Percentiles rank a stretch among this genome's conserved stretches.
phyloP scores from a whole-genome alignment of 1,140 invertebrate genomes.

The Rhyacophila brunnea region DNA sequence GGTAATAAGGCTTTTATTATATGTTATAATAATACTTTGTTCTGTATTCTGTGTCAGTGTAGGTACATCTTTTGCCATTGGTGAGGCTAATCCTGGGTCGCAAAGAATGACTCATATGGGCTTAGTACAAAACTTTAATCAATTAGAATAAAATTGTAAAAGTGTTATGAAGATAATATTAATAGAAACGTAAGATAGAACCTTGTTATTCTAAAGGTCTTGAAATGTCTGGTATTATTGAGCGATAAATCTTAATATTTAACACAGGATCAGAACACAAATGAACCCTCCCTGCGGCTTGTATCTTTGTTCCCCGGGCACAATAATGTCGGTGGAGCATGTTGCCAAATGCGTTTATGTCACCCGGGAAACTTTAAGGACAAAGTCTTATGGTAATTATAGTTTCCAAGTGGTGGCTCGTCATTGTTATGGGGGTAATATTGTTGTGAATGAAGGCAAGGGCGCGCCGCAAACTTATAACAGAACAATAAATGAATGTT shows the following conservation, averaged over 20 bases:
- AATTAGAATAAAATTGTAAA: too few relatives aligned
- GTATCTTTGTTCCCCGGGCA: conserved; percentile 6
- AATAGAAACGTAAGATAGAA: too few relatives aligned
- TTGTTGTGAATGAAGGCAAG: neutral
- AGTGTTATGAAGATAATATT: too few relatives aligned
- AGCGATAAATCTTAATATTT: conserved; percentile 13
- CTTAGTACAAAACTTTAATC: too few relatives aligned
- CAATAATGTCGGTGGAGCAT: conserved; percentile 22
- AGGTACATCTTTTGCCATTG: too few relatives aligned
- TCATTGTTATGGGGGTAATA: conserved; percentile 26
- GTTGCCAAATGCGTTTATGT: conserved; percentile 31
- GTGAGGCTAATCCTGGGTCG: too few relatives aligned
- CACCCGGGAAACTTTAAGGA: conserved; percentile 23
- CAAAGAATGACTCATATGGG: too few relatives aligned
- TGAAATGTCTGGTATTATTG: conserved; percentile 4
- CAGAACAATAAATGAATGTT: too few relatives aligned
- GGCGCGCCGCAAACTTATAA: neutral
- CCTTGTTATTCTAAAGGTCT: neutral
- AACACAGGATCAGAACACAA: conserved; percentile 2
- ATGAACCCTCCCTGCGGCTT: conserved; percentile 12
- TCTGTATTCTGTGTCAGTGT: too few relatives aligned
- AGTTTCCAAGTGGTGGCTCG: conserved; percentile 31
- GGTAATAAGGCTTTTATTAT: too few relatives aligned
- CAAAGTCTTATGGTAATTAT: conserved; percentile 35
- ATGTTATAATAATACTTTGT: too few relatives aligned